Evolutionary conservation across 2,888 invertebrate genomes (phyloP), one percentile per base, ranked within the genome.

Genomic region (Aethes cnicana): DNA sequence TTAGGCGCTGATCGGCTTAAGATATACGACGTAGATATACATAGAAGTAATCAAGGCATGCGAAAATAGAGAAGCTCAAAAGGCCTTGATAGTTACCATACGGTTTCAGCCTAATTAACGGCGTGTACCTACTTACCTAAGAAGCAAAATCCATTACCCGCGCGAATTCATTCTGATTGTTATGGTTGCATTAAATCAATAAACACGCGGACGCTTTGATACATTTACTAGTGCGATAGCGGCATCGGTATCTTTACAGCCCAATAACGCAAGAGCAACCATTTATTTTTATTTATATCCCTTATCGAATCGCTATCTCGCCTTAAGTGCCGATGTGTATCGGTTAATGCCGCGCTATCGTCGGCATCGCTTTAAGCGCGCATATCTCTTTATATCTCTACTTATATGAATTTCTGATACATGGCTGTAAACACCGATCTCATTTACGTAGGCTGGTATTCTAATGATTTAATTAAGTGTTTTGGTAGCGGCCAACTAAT

Each of bases 281-380:
- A 75, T 84, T 85, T 86, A 84, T 81, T 81, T 85, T 73, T 86
- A 83, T 84, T 84, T 84, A 81, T 82, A 78, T 74, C 65, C 64
- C 64, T 75, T 84, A 83, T 84, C 84, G 64, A 64, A 67, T 66
- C 57, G 68, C 63, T 80, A 77, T 81, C 77, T 68, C 64, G 72
- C 72, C 75, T 74, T 81, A 81, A 85, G 84, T 83, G 81, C 69
- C 78, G 84, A 85, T 86, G 72, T 75, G 68, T 82, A 84, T 85
- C 86, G 75, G 62, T 63, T 82, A 84, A 84, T 82, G 75, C 81
- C 66, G 61, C 61, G 53, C 67, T 81, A 82, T 80, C 80, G 66
- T 61, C 77, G 78, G 77, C 80, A 74, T 83, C 81, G 69, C 66
- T 81, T 77, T 69, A 66, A 69, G 68, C 57, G 58, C 47, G 59